These are phyloP conservation scores for Sarotherodon lohbergeri DNA, from an alignment of 2,113 vertebrate species.

Conservation along the genomic window DNA sequence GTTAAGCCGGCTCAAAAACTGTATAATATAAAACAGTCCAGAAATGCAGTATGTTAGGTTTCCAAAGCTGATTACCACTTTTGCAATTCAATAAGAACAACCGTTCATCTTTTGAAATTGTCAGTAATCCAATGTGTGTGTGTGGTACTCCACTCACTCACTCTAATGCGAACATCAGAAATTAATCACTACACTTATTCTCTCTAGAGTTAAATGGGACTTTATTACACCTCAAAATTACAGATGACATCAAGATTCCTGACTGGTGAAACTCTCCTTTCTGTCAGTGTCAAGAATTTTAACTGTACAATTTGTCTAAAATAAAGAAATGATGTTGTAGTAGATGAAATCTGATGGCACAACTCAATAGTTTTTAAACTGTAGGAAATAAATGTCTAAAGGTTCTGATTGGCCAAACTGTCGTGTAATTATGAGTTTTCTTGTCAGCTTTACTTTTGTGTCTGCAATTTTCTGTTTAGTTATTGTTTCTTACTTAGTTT, in stretches of 20 bases:
- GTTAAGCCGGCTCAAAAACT: background rate
- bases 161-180: constrained; percentile 17
- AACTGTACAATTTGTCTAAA: background rate
- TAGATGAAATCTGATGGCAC: background rate
- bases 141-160: constrained; percentile 3
- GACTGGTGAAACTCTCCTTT: background rate
- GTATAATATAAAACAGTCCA: background rate
- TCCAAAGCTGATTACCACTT: constrained; percentile 23
- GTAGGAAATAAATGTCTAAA: background rate
- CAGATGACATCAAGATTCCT: background rate
- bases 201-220: constrained; percentile 33
- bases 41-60: background rate
- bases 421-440: background rate
- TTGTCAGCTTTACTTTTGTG: background rate
- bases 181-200: constrained; percentile 19
- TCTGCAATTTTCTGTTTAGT: background rate
- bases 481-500: background rate
- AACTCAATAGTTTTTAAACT: background rate
- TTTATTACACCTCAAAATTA: constrained; percentile 20
- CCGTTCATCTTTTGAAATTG: background rate
- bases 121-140: background rate
- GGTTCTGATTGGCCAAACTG: background rate
- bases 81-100: background rate
- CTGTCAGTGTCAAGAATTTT: background rate
- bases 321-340: background rate